Evolutionary conservation across 1,140 invertebrate genomes (phyloP).

Genomic region (Daktulosphaira vitifoliae): DNA sequence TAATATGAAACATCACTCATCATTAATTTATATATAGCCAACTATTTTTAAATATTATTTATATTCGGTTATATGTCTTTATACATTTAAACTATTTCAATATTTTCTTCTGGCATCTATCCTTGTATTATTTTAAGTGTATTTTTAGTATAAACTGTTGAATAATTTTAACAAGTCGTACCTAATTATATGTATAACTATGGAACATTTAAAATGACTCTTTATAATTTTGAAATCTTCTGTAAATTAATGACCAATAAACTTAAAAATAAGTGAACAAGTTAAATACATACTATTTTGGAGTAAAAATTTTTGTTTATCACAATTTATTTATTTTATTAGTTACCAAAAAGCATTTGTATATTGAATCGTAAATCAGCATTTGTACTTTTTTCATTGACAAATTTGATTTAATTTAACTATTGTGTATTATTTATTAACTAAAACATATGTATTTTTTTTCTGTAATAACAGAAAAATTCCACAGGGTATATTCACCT

Average conservation of each 20-base stretch:
- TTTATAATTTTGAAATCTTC: too few relatives aligned
- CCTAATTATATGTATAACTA: too few relatives aligned
- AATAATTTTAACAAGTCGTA: too few relatives aligned
- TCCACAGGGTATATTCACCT: constrained; percentile 30
- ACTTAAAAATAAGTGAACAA: too few relatives aligned
- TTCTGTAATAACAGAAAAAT: not conserved
- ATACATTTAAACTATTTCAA: too few relatives aligned
- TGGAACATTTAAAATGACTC: too few relatives aligned
- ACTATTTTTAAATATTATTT: not conserved
- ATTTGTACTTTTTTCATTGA: constrained; percentile 16
- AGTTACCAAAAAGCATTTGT: constrained; percentile 33
- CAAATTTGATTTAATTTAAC: constrained; percentile 5
- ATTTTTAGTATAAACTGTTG: not conserved
- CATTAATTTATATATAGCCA: not conserved
- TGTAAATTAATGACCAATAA: too few relatives aligned
- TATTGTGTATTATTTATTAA: not conserved
- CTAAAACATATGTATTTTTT: constrained; percentile 4
- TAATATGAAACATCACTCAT: constrained; percentile 13
- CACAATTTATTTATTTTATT: constrained; percentile 1
- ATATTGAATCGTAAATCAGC: not conserved
- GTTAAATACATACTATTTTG: too few relatives aligned
- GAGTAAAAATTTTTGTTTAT: constrained; percentile 3
- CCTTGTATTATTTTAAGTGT: constrained; percentile 23
- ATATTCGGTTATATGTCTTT: constrained; percentile 4
- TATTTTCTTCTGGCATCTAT: constrained; percentile 30